These are phyloP conservation scores for Ischnura elegans DNA, from an alignment of 2,888 invertebrate species.

Conservation along the genomic window DNA sequence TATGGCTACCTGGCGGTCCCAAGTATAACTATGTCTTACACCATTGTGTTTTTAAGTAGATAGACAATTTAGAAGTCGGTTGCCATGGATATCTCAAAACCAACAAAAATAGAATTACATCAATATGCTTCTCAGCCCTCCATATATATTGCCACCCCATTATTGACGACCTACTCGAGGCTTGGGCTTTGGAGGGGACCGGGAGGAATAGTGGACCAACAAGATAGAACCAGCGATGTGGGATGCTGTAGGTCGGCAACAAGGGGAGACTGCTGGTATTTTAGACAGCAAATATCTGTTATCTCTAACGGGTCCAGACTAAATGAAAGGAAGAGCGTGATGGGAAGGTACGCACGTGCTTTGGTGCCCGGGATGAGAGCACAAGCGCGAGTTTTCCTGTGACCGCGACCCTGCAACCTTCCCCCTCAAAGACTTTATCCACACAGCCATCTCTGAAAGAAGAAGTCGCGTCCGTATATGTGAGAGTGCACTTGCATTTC, in stretches of 20 bases:
- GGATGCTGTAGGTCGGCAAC: not conserved
- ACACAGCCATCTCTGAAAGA: constrained; percentile 17
- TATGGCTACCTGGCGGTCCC: no score
- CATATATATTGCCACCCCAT: not conserved
- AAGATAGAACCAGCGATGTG: not conserved
- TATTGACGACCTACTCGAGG: not conserved
- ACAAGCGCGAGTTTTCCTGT: constrained; percentile 23
- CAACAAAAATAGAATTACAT: no score
- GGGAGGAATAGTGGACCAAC: not conserved
- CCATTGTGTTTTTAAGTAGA: no score
- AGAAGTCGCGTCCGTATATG: not conserved
- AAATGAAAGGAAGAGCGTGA: constrained; percentile 30
- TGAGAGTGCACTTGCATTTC: constrained; percentile 56
- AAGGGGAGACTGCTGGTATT: constrained; percentile 29
- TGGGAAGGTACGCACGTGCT: constrained; percentile 44
- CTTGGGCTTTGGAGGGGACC: not conserved
- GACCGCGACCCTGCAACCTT: constrained; percentile 65
- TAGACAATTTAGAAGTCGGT: no score
- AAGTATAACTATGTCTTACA: no score
- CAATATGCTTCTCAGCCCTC: not conserved
- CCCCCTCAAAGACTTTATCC: constrained; percentile 52
- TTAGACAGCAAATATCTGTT: not conserved
- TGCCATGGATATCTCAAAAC: no score
- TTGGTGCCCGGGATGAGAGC: constrained; percentile 17
- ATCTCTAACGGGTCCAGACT: constrained; percentile 35